These are phyloP conservation scores for Gouania willdenowi DNA, from an alignment of 2,797 vertebrate species.

Conservation along the genomic window DNA sequence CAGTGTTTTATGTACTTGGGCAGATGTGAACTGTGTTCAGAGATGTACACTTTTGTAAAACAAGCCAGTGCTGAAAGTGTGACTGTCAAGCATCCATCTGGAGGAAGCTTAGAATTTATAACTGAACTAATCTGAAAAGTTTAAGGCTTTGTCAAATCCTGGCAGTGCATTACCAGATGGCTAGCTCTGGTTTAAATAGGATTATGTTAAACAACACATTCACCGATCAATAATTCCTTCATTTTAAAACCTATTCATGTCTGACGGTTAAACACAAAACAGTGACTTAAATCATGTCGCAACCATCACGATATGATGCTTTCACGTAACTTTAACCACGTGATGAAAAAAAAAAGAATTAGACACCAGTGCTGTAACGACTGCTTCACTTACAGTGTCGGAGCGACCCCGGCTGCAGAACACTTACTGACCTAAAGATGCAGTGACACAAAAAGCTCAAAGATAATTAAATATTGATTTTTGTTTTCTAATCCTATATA, in stretches of 20 bases:
- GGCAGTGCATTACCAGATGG: background rate
- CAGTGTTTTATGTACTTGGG: conserved; percentile 60
- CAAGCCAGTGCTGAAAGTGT: conserved; percentile 6
- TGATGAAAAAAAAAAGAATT: conserved; percentile 59
- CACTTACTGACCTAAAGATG: conserved; percentile 94
- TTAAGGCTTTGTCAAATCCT: conserved; percentile 4
- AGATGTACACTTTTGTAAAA: conserved; percentile 15
- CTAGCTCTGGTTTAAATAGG: conserved; percentile 3
- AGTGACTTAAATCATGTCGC: background rate
- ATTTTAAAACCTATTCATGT: background rate
- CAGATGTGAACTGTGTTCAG: conserved; percentile 12
- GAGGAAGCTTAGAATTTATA: conserved; percentile 1
- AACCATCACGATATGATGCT: conserved; percentile 5
- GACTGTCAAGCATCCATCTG: conserved; percentile 1
- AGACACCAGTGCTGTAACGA: conserved; percentile 82
- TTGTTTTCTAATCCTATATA: conserved; percentile 99
- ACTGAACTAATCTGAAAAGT: background rate
- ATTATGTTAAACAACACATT: background rate
- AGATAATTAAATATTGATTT: conserved; percentile 99
- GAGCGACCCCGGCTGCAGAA: conserved; percentile 66
- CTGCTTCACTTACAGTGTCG: conserved; percentile 83
- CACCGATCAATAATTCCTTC: background rate
- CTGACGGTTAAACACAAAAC: background rate
- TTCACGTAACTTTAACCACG: conserved; percentile 52
- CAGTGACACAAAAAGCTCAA: conserved; percentile 98